Evolutionary conservation across 1,140 invertebrate species (phyloP), one percentile per base, ranked within the genome.

Genomic region (Drosophila melanica): DNA sequence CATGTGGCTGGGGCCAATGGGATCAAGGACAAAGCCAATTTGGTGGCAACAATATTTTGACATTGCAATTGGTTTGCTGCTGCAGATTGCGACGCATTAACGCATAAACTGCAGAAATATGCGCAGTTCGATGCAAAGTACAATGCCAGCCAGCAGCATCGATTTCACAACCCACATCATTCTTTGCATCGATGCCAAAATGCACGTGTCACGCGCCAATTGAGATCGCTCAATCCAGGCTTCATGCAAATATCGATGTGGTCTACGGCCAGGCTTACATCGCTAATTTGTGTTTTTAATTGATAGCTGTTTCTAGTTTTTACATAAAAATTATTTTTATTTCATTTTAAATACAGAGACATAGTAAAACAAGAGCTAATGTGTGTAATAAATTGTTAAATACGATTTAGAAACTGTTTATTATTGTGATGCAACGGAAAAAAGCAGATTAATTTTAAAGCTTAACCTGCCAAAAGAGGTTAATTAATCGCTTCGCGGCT

Each of bases 21-120:
- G 41, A 71, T 62, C 80, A 82, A 82, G 80, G 80, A 76, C 80
- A 75, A 59, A 39, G 37, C 16, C 18, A 35, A n/a, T 62, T 47
- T 62, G 9, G 20, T 16, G n/a, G 37, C 44, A 77, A 68, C 58
- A 85, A 86, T 86, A 86, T 86, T 86, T 82, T 86, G 81, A 86
- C 81, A 81, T 59, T 65, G 57, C 20, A 45, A 50, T 48, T 50
- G 41, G 18, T 47, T 75, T 42, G 44, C 27, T 27, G 27, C 27
- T 27, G 27, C 27, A 27, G 27, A 27, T 66, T 65, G 73, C 48
- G 27, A 4, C 79, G 70, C 62, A 81, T 81, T 81, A 81, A 54
- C 68, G 60, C 79, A 63, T 60, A 78, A 58, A 62, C 41, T 44
- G 14, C 12, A 14, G 11, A n/a, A 18, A 9, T 5, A 45, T 45